These are phyloP conservation scores for Thamnophis elegans DNA, from an alignment of 2,797 vertebrate species.

Conservation along the genomic window DNA sequence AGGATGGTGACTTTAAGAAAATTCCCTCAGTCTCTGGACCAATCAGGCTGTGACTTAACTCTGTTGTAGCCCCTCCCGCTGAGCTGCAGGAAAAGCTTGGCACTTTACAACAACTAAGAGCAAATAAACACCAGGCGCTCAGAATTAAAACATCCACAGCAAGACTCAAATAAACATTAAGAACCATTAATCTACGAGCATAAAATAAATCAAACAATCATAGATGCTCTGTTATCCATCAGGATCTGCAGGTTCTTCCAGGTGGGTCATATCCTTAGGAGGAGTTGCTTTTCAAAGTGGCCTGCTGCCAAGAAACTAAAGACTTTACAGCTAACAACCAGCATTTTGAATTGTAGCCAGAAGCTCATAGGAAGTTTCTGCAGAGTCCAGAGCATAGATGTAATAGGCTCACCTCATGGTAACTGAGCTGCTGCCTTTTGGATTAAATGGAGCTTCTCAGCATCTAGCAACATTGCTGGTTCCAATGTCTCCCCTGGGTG, in stretches of 20 bases:
- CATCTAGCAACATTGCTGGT: not conserved
- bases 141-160: not conserved
- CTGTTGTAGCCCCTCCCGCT: too few relatives aligned
- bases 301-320: not conserved
- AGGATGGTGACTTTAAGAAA: too few relatives aligned
- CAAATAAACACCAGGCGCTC: not conserved
- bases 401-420: too few relatives aligned
- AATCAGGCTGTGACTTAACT: too few relatives aligned
- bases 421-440: not conserved
- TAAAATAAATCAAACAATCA: not conserved
- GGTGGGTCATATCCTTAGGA: not conserved
- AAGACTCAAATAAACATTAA: not conserved
- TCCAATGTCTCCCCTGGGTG: not conserved
- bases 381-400: not conserved
- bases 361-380: not conserved
- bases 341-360: not conserved
- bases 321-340: not conserved
- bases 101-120: not conserved
- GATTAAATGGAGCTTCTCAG: not conserved
- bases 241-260: not conserved
- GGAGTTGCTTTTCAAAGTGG: not conserved
- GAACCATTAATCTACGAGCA: not conserved
- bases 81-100: not conserved
- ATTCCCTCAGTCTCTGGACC: too few relatives aligned
- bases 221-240: not conserved